Percentiles rank a stretch among this genome's conserved stretches.
Evolutionary conservation across 2,888 invertebrate species (phyloP).

Genomic region (Hirtodrosophila confusa): DNA sequence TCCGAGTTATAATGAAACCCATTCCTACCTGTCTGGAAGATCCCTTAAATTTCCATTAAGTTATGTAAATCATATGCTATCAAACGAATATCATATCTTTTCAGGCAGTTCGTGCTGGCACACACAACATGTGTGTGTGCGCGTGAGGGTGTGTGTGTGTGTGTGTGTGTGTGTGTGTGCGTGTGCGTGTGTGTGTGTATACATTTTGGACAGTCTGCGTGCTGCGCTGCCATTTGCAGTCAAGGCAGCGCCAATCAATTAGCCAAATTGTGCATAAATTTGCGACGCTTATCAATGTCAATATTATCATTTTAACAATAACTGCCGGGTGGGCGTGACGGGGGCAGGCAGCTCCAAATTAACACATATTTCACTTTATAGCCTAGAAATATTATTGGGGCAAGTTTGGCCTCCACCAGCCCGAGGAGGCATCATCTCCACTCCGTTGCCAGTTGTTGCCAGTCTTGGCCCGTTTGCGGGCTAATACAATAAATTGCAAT

Average conservation of each 20-base stretch:
- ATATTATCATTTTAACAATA: conserved; percentile 77
- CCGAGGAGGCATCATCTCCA: conserved; percentile 18
- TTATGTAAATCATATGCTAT: too few species aligned
- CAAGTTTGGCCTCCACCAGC: conserved; percentile 24
- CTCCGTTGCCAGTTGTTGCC: not conserved
- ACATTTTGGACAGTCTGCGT: conserved; percentile 46
- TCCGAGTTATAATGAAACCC: too few species aligned
- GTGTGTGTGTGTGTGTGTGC: not conserved
- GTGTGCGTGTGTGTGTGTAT: conserved; percentile 8
- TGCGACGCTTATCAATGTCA: conserved; percentile 78
- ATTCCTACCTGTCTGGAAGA: too few species aligned
- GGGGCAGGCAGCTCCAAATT: conserved; percentile 54
- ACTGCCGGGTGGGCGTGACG: conserved; percentile 23
- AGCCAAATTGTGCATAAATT: conserved; percentile 79
- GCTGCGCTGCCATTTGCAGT: conserved; percentile 50
- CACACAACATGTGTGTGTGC: not conserved
- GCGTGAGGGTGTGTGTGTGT: conserved; percentile 5
- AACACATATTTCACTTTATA: conserved; percentile 77
- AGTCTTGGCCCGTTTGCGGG: conserved; percentile 35
- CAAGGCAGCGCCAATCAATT: conserved; percentile 68
- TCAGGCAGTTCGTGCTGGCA: not conserved
- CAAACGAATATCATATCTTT: not conserved
- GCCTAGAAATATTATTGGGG: conserved; percentile 66
- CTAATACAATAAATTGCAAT: conserved; percentile 79
- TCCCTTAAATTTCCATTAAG: too few species aligned